Evolutionary conservation across 2,113 vertebrate genomes (phyloP).

Genomic region (Haemorhous mexicanus): DNA sequence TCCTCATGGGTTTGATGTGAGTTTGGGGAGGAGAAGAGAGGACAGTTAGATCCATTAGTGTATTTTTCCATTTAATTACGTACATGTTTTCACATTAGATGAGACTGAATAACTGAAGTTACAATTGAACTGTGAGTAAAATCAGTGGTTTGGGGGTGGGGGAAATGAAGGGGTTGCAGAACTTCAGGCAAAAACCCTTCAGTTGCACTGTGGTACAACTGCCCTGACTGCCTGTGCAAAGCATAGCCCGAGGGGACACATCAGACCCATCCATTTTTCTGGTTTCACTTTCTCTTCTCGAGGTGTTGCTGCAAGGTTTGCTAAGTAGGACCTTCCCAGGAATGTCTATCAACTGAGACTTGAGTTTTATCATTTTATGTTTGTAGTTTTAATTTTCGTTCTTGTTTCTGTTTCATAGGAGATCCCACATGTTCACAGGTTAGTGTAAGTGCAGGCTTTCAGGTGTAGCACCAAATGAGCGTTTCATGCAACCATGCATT

Average conservation of each 20-base stretch:
- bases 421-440: background rate
- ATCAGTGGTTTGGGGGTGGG: background rate
- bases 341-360: background rate
- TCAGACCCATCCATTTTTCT: background rate
- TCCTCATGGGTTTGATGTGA: background rate
- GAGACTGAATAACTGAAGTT: background rate
- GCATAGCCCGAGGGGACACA: fast-evolving
- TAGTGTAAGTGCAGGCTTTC: background rate
- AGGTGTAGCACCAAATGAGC: background rate
- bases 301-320: background rate
- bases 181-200: background rate
- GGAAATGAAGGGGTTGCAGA: background rate
- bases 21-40: background rate
- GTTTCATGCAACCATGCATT: background rate
- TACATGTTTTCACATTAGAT: background rate
- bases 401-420: background rate
- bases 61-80: background rate
- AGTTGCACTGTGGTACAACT: background rate
- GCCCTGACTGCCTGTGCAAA: conserved; percentile 3
- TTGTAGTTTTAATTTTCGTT: background rate
- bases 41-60: background rate
- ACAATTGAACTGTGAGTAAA: background rate
- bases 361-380: background rate
- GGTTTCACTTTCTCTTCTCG: background rate
- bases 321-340: background rate